A percentile compares a stretch with the other conserved stretches of the same genome.
Evolutionary conservation across 2,888 invertebrate genomes (phyloP).

Genomic region (Drosophila neonasuta): DNA sequence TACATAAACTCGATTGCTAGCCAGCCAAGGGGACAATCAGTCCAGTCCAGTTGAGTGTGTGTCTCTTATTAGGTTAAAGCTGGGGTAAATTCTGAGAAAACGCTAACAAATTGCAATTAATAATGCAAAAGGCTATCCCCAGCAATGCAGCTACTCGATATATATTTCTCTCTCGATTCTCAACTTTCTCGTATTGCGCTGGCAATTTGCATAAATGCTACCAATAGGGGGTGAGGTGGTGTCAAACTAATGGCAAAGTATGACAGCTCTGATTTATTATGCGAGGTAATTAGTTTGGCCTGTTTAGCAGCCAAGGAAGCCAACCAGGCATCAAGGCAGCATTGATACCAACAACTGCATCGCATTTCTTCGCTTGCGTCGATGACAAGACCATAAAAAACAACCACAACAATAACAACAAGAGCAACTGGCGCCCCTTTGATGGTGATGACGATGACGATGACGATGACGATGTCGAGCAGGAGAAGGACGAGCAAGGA

Average conservation of each 20-base stretch:
- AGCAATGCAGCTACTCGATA: slow-evolving; percentile 18
- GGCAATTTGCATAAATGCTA: slow-evolving; percentile 73
- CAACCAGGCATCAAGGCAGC: slow-evolving; percentile 24
- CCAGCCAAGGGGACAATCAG: slow-evolving; percentile 15
- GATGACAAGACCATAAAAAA: slow-evolving; percentile 48
- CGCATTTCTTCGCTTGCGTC: slow-evolving; percentile 49
- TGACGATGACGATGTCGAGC: slow-evolving; percentile 9
- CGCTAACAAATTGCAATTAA: slow-evolving; percentile 69
- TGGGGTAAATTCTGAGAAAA: slow-evolving; percentile 51
- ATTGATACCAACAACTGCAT: slow-evolving; percentile 44
- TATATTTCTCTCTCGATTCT: slow-evolving; percentile 5
- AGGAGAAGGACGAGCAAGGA: slow-evolving; percentile 9
- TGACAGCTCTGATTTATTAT: slow-evolving; percentile 75
- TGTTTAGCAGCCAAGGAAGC: slow-evolving; percentile 58
- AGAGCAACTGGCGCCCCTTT: slow-evolving; percentile 14
- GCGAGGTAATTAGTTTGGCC: slow-evolving; percentile 74
- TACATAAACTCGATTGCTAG: slow-evolving; percentile 50
- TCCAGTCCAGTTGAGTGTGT: background rate
- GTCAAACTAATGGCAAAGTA: slow-evolving; percentile 70
- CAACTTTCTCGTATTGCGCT: slow-evolving; percentile 30
- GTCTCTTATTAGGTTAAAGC: slow-evolving; percentile 59
- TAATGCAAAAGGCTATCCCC: slow-evolving; percentile 56
- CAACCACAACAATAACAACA: slow-evolving; percentile 23
- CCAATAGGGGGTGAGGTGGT: slow-evolving; percentile 46
- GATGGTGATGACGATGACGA: background rate